phyloP scores from a whole-genome alignment of 2,113 vertebrate species.

The Zootoca vivipara region DNA sequence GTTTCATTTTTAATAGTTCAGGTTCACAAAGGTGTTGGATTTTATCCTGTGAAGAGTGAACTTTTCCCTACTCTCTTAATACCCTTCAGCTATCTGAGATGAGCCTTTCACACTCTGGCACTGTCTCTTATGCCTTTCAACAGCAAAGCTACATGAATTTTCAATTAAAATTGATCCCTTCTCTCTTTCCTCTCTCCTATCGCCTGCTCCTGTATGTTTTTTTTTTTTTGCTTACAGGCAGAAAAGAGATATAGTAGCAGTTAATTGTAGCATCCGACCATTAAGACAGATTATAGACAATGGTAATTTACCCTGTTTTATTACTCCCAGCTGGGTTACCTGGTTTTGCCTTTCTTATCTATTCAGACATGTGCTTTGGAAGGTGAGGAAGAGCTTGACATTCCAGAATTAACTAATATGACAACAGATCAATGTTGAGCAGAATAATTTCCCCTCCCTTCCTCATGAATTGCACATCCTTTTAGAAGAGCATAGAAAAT shows the following conservation, averaged over 20 bases:
- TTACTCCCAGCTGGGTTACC: conserved; percentile 18
- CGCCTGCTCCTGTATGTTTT: not conserved
- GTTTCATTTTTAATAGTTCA: not conserved
- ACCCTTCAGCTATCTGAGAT: not conserved
- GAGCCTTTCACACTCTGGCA: not conserved
- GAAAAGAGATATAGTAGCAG: conserved; percentile 30
- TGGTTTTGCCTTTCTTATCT: not conserved
- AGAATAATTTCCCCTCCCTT: not conserved
- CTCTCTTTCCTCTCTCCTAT: not conserved
- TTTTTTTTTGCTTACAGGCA: not conserved
- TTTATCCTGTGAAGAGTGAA: not conserved
- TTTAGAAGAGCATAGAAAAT: conserved; percentile 24
- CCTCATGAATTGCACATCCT: conserved; percentile 29
- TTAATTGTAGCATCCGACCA: conserved; percentile 41
- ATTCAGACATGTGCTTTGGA: conserved; percentile 34
- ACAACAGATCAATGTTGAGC: conserved; percentile 18
- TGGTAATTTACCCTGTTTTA: conserved; percentile 31
- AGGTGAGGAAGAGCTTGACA: conserved; percentile 22
- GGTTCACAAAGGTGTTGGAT: conserved; percentile 1
- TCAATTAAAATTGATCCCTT: conserved; percentile 24
- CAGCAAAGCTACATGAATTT: conserved; percentile 8
- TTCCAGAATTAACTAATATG: conserved; percentile 21
- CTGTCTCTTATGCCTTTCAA: conserved; percentile 30
- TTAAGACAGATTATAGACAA: conserved; percentile 44
- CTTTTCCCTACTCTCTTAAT: not conserved